These are phyloP conservation scores for Pristionchus exspectatus DNA, from an alignment of 2,888 invertebrate species.

Conservation along the genomic window DNA sequence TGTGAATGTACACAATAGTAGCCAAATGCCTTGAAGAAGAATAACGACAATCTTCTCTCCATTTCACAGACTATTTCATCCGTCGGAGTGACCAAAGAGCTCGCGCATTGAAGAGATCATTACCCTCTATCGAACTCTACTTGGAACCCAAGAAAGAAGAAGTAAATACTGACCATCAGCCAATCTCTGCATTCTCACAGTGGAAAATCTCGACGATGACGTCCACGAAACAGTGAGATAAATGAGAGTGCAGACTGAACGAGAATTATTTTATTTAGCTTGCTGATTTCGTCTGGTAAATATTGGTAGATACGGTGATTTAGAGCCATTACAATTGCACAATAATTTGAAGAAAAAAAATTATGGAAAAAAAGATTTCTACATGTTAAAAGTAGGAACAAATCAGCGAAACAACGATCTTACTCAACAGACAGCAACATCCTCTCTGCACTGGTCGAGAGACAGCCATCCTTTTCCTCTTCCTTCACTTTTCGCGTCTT, in stretches of 20 bases:
- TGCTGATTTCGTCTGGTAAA: not conserved
- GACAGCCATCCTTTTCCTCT: not conserved
- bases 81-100: too few relatives aligned
- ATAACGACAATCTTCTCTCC: too few relatives aligned
- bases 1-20: too few relatives aligned
- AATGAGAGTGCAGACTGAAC: slow-evolving; percentile 18
- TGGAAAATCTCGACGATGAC: not conserved
- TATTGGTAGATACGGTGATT: too few relatives aligned
- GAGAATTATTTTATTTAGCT: not conserved
- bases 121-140: not conserved
- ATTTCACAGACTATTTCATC: too few relatives aligned
- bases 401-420: not conserved
- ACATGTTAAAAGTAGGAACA: not conserved
- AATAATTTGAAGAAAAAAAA: too few relatives aligned
- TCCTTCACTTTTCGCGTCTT: not conserved
- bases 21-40: too few relatives aligned
- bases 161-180: not conserved
- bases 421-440: slow-evolving; percentile 1
- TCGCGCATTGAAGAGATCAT: not conserved
- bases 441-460: not conserved
- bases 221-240: slow-evolving; percentile 10
- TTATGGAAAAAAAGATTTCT: too few relatives aligned
- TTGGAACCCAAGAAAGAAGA: not conserved
- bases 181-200: not conserved
- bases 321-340: too few relatives aligned